Base-by-base conservation (phyloP, 2,888 invertebrate species). In the Callinectes sapidus region DNA sequence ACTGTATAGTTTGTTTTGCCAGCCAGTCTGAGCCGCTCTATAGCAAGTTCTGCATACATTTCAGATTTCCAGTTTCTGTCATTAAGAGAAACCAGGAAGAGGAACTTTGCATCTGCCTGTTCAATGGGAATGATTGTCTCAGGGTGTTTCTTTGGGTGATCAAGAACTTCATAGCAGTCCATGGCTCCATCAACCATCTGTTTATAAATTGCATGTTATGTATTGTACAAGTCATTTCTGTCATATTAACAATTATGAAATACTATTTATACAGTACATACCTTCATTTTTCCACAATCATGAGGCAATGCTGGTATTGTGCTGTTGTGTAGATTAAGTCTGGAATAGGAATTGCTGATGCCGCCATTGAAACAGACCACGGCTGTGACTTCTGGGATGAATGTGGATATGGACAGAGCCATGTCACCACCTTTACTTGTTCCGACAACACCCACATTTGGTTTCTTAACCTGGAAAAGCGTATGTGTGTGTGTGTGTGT, bases 361-460 rank as follows among this genome's bases (percentile, higher is more conserved):
- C 91, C 55, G 8, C 93, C 93, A 32, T 93, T 93, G 23, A 93
- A 89, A 28, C 88, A 91, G 14, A 93, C 93, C 23, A 13, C 92
- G 16, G 92, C 93, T 66, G 93, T 94, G 16, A 94, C 93, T 81
- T 94, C 88, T 23, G 93, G 93, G 77, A 94, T 92, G 71, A 55
- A 92, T 1, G 93, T 90, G 32, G 92, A 93, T 85, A 94, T 87
- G 18, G 93, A 92, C 81, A 93, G 71, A 13, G 66, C 93, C 18
- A 94, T 71, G 66, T 94, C 94, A 10, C 77, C 94, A 5, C 93
- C 94, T 89, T 94, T 94, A 88, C 94, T 94, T 23, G 91, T 48
- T 13, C 94, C 94, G 35, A 94, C 71, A 32, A 77, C 90, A 23
- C 94, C 94, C 3, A 94, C 89, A 42, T 90, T 86, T 32, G 90